phyloP scores from a whole-genome alignment of 2,113 vertebrate species.

The Strix uralensis region DNA sequence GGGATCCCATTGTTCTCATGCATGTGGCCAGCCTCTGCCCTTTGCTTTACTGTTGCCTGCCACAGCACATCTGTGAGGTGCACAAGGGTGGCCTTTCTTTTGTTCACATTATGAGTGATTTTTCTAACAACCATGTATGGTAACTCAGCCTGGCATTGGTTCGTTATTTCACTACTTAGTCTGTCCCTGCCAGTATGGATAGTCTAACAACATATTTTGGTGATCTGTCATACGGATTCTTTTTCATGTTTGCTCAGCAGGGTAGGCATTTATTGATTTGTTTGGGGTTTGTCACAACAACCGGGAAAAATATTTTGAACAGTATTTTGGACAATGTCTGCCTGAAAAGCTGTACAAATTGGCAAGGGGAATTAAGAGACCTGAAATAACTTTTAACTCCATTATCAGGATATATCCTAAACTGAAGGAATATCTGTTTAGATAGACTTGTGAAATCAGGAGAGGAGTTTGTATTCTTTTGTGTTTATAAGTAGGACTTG shows the following conservation, averaged over 20 bases:
- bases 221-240: background rate
- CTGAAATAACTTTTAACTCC: background rate
- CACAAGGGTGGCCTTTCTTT: background rate
- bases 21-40: background rate
- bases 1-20: background rate
- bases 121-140: accelerated
- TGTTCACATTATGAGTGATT: background rate
- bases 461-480: background rate
- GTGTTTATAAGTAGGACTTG: background rate
- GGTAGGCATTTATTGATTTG: background rate
- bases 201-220: background rate
- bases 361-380: background rate
- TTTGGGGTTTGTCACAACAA: background rate
- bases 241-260: background rate
- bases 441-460: background rate
- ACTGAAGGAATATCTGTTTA: background rate
- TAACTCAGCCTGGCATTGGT: background rate
- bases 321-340: background rate
- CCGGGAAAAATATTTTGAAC: background rate
- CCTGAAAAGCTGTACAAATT: background rate
- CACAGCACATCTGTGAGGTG: background rate
- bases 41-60: background rate
- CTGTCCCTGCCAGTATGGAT: background rate
- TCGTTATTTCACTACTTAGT: background rate
- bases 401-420: background rate